A percentile compares a stretch with the other conserved stretches of the same genome.
Conservation (phyloP, 2,797 vertebrate genomes). For the Gymnoscopelus braueri region DNA sequence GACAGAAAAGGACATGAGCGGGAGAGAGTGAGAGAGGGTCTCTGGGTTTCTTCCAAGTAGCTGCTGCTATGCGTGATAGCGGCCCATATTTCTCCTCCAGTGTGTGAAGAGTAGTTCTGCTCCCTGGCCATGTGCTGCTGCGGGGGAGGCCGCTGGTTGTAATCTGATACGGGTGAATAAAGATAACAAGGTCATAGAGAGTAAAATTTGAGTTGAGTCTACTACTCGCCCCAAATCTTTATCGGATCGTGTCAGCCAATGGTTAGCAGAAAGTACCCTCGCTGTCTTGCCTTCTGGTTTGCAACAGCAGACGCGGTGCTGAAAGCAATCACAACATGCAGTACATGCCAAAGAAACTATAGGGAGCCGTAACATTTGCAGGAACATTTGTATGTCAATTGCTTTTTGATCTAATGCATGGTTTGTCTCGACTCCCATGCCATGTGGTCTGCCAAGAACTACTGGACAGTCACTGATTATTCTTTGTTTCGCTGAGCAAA, state of each 20-base stretch:
- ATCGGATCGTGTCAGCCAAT: slow-evolving; percentile 25
- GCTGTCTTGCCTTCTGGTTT: slow-evolving; percentile 33
- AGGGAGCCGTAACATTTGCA: slow-evolving; percentile 40
- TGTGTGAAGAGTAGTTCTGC: slow-evolving; percentile 43
- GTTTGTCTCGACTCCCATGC: slow-evolving; percentile 22
- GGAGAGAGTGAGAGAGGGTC: slow-evolving; percentile 47
- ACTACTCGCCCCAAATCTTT: slow-evolving; percentile 26
- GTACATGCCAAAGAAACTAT: slow-evolving; percentile 45
- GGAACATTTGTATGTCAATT: slow-evolving; percentile 41
- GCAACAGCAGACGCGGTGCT: slow-evolving; percentile 19
- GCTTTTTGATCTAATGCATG: slow-evolving; percentile 44
- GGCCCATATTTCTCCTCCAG: slow-evolving; percentile 49
- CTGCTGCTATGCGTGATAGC: slow-evolving; percentile 43
- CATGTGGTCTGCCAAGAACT: slow-evolving; percentile 32
- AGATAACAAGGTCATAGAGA: slow-evolving; percentile 67
- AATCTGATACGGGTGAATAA: slow-evolving; percentile 60
- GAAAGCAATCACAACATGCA: slow-evolving; percentile 49
- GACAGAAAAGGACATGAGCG: slow-evolving; percentile 31
- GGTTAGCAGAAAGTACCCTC: slow-evolving; percentile 34
- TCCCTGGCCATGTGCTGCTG: slow-evolving; percentile 25
- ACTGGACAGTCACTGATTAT: slow-evolving; percentile 28
- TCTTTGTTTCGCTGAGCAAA: slow-evolving; percentile 50
- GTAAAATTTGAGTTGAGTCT: slow-evolving; percentile 50
- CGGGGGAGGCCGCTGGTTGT: slow-evolving; percentile 29
- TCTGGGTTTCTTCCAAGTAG: slow-evolving; percentile 53